Percentiles rank a stretch among this genome's conserved stretches.
Evolutionary conservation across 2,888 invertebrate genomes (phyloP).

Genomic region (Allygus modestus): DNA sequence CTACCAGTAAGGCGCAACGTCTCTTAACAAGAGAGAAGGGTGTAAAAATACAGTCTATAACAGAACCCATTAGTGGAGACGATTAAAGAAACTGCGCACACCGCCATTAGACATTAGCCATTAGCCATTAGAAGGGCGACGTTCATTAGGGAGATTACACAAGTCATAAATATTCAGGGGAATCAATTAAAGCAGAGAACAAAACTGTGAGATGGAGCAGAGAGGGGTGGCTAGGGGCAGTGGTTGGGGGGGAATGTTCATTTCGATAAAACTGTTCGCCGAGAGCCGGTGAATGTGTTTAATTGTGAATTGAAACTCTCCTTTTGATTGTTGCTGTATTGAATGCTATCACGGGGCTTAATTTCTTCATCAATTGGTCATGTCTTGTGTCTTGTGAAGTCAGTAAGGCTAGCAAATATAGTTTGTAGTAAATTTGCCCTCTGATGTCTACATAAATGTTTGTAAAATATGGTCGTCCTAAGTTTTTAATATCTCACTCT

Average conservation of each 20-base stretch:
- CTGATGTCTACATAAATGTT: too few relatives aligned
- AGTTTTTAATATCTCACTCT: too few relatives aligned
- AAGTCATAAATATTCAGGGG: constrained; percentile 49
- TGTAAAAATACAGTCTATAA: not conserved
- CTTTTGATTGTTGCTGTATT: constrained; percentile 15
- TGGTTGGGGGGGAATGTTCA: constrained; percentile 11
- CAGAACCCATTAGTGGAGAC: constrained; percentile 20
- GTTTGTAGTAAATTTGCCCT: too few relatives aligned
- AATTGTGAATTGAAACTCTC: constrained; percentile 25
- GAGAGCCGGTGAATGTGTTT: constrained; percentile 24
- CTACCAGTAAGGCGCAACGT: too few relatives aligned
- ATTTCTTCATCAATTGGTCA: not conserved
- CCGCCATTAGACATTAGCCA: constrained; percentile 43
- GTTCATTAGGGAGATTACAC: constrained; percentile 42
- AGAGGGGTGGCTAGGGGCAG: not conserved
- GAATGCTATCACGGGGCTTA: constrained; percentile 11
- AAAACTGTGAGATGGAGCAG: constrained; percentile 25
- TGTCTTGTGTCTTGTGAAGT: too few relatives aligned
- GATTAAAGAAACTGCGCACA: constrained; percentile 39
- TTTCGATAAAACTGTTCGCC: constrained; percentile 9
- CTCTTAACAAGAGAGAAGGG: not conserved
- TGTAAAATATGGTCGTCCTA: too few relatives aligned
- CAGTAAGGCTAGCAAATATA: too few relatives aligned
- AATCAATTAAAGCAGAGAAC: constrained; percentile 45
- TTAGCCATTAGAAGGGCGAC: constrained; percentile 34